Conservation (phyloP, 2,797 vertebrate genomes). For the Anas georgica region DNA sequence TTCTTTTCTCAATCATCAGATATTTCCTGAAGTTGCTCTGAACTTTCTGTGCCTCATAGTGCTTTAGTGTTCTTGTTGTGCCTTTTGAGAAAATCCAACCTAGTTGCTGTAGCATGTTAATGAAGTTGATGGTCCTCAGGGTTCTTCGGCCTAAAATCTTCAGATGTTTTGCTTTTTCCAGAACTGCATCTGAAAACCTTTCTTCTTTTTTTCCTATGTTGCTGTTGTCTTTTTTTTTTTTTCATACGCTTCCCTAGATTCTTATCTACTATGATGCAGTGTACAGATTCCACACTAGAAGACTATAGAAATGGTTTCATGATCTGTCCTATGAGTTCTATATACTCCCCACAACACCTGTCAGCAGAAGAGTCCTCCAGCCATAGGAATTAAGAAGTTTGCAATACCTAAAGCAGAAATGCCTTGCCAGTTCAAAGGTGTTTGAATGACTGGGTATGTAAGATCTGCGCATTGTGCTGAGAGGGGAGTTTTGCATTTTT, state of each 20-base stretch:
- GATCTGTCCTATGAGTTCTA: not conserved
- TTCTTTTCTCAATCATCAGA: not conserved
- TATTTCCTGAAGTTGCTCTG: not conserved
- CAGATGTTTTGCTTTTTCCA: not conserved
- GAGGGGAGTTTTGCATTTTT: not conserved
- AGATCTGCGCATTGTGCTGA: not conserved
- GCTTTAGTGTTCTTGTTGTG: not conserved
- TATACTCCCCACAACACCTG: not conserved
- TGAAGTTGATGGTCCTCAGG: not conserved
- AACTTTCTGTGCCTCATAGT: not conserved
- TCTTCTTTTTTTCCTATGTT: not conserved
- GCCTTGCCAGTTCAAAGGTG: not conserved
- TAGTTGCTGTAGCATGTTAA: not conserved
- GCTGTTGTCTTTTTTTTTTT: not conserved
- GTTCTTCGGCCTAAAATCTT: not conserved
- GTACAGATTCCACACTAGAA: not conserved
- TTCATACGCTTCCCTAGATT: not conserved
- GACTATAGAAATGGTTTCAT: not conserved
- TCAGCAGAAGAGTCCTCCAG: not conserved
- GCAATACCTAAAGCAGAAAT: not conserved
- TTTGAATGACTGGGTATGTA: not conserved
- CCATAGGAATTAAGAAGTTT: not conserved
- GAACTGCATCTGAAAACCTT: not conserved
- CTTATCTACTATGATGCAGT: not conserved
- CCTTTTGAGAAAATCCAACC: not conserved